Evolutionary conservation across 2,888 invertebrate species (phyloP).

Genomic region (Drosophila stalkeri): DNA sequence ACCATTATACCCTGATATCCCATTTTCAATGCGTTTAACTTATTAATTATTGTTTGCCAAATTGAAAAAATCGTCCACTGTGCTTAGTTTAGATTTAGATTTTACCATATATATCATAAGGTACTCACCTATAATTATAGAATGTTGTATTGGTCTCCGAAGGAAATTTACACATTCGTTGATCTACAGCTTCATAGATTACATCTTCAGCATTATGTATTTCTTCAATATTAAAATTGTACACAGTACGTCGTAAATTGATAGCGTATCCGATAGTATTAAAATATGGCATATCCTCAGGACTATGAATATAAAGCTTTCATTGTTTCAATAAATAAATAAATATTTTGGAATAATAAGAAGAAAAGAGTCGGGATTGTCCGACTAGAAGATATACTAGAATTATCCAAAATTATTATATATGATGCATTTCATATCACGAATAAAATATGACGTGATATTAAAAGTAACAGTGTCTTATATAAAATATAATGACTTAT

Average conservation of each 20-base stretch:
- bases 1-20: too few relatives aligned
- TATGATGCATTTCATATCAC: too few relatives aligned
- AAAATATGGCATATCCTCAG: constrained; percentile 81
- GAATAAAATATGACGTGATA: too few relatives aligned
- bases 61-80: too few relatives aligned
- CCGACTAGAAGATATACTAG: neutral
- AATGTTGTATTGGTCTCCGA: constrained; percentile 52
- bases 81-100: too few relatives aligned
- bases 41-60: too few relatives aligned
- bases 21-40: too few relatives aligned
- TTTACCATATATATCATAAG: too few relatives aligned
- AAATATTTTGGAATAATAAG: neutral
- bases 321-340: neutral
- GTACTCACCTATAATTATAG: constrained; percentile 52
- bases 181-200: constrained; percentile 57
- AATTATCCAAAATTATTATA: too few relatives aligned
- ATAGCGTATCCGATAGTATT: constrained; percentile 63
- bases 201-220: constrained; percentile 72
- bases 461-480: too few relatives aligned
- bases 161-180: constrained; percentile 79
- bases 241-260: constrained; percentile 50
- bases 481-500: too few relatives aligned
- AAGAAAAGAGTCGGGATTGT: neutral
- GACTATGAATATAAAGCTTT: constrained; percentile 79
- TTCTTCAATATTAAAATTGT: constrained; percentile 74